Conservation (phyloP, 2,797 vertebrate genomes). For the Chiloscyllium punctatum region DNA sequence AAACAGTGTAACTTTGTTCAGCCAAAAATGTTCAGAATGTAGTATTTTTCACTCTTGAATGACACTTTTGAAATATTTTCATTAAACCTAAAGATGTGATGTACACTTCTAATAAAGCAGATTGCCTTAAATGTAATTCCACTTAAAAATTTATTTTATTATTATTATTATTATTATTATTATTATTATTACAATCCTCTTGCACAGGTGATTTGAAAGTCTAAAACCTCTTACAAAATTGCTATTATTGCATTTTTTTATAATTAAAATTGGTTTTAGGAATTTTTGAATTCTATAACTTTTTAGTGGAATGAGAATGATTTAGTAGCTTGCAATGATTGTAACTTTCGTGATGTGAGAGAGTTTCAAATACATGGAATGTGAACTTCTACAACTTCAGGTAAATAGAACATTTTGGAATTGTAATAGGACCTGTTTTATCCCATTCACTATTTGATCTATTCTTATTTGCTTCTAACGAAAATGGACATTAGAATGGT, state of each 20-base stretch:
- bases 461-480: background rate
- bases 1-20: constrained; percentile 23
- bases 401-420: no score
- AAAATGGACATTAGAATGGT: background rate
- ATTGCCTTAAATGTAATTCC: constrained; percentile 30
- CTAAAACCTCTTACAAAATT: no score
- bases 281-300: background rate
- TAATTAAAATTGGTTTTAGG: background rate
- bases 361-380: background rate
- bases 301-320: background rate
- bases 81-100: background rate
- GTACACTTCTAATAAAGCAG: constrained; percentile 30
- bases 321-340: background rate
- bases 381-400: background rate
- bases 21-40: constrained; percentile 35
- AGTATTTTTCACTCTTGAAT: background rate
- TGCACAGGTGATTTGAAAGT: background rate
- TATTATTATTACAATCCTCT: background rate
- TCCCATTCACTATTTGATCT: background rate
- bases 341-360: background rate
- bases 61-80: constrained; percentile 35
- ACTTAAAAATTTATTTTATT: constrained; percentile 30
- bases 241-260: background rate
- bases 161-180: constrained; percentile 33
- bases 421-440: background rate